Base-by-base conservation (phyloP, 2,888 invertebrate genomes). In the Exocentrus adspersus region DNA sequence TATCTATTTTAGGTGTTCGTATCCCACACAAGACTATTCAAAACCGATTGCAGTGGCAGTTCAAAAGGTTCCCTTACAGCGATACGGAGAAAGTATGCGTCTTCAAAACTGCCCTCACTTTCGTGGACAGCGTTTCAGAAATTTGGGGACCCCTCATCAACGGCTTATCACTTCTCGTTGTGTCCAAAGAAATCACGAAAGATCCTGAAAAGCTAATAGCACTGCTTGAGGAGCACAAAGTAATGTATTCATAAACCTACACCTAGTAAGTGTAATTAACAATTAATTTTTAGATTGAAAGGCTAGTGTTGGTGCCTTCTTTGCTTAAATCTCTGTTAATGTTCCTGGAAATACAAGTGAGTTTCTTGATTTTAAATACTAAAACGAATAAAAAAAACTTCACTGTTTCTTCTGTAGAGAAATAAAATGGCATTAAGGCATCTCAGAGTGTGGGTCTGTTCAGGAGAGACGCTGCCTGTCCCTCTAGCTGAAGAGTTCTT, bases 21-120 rank as follows among this genome's bases (percentile, higher is more conserved):
- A 82, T 95, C 4, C 87, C 90, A 0, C 93, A 94, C 77, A 87
- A 87, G 19, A 89, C 91, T 0, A 86, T 94, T 56, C 84, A 93
- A 75, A 95, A 96, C 80, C 89, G 96, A 0, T 85, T 96, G 14
- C 88, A 88, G 79, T 96, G 96, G 94, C 96, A 96, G 80, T 95
- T 95, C 88, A 85, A 88, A 12, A 87, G 86, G 0, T 91, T 95
- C 77, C 94, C 95, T 0, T 95, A 89, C 81, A 82, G 86, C 0
- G 75, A 83, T 0, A 85, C 86, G 0, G 93, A 94, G 76, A 85
- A 85, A 6, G 86, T 87, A 2, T 92, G 94, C 73, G 90, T 94
- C 0, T 95, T 95, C 84, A 96, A 96, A 83, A 96, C 96, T 0
- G 93, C 95, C 0, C 83, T 95, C 14, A 95, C 95, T 0, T 97